A percentile compares a stretch with the other conserved stretches of the same genome.
Conservation (phyloP, 2,888 invertebrate genomes). For the Thelaira solivaga region DNA sequence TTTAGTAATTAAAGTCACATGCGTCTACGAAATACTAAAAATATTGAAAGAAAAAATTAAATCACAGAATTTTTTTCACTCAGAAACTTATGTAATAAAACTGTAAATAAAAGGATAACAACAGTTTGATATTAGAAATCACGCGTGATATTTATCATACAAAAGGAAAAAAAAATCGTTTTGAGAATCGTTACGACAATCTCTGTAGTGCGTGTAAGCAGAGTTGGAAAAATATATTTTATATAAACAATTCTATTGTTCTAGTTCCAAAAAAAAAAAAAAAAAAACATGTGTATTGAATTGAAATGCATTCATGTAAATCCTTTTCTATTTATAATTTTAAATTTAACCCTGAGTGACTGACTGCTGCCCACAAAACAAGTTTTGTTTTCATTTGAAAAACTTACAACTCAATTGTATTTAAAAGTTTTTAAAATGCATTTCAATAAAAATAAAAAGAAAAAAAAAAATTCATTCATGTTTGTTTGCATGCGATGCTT, state of each 20-base stretch:
- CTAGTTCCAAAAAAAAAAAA: too few species aligned
- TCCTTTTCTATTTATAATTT: slow-evolving; percentile 6
- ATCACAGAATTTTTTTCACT: too few species aligned
- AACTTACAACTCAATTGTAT: slow-evolving; percentile 50
- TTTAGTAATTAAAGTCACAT: slow-evolving; percentile 25
- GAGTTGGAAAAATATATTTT: slow-evolving; percentile 20
- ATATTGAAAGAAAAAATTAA: background rate
- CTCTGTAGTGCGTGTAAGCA: background rate
- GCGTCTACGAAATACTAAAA: too few species aligned
- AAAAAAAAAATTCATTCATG: slow-evolving; percentile 37
- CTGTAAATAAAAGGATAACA: slow-evolving; percentile 44
- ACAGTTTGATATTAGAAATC: slow-evolving; percentile 50
- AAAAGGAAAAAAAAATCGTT: slow-evolving; percentile 12
- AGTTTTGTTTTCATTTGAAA: slow-evolving; percentile 3
- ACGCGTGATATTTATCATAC: slow-evolving; percentile 45
- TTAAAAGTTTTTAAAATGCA: slow-evolving; percentile 36
- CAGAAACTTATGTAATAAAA: background rate
- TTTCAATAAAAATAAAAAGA: slow-evolving; percentile 52
- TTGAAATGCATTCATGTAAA: too few species aligned
- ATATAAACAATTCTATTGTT: slow-evolving; percentile 17
- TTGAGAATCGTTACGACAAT: slow-evolving; percentile 31
- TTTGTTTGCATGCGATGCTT: background rate
- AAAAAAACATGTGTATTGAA: too few species aligned
- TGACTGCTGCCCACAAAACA: background rate
- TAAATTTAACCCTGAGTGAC: slow-evolving; percentile 33